Conservation (phyloP, 2,113 vertebrate species). For the Polypterus senegalus region DNA sequence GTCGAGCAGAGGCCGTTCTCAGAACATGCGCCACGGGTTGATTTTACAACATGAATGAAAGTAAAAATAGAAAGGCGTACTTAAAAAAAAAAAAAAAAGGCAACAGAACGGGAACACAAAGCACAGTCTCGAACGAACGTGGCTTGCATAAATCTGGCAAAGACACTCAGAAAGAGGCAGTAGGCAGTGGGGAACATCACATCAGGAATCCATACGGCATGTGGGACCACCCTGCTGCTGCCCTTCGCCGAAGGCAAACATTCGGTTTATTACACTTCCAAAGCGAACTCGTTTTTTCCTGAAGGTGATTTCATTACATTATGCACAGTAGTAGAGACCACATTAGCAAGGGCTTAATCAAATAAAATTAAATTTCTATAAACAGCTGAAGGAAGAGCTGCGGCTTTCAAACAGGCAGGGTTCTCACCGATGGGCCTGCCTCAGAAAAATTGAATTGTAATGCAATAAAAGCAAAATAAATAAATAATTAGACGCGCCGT, state of each 20-base stretch:
- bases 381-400: slow-evolving; percentile 48
- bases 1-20: no score
- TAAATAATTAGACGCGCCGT: no score
- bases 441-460: slow-evolving; percentile 25
- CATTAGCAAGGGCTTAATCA: slow-evolving; percentile 63
- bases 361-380: slow-evolving; percentile 53
- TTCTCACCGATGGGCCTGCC: slow-evolving; percentile 38
- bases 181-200: background rate
- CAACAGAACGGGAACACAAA: background rate
- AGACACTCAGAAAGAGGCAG: background rate
- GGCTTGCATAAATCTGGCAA: background rate
- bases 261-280: slow-evolving; percentile 8
- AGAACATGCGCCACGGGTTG: no score
- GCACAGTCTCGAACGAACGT: background rate
- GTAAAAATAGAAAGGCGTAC: background rate
- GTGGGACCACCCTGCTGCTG: slow-evolving; percentile 7
- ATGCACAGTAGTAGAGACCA: slow-evolving; percentile 54
- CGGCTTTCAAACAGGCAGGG: slow-evolving; percentile 39
- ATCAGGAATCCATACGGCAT: background rate
- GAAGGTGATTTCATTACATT: slow-evolving; percentile 65
- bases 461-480: background rate
- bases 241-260: slow-evolving; percentile 15
- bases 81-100: background rate
- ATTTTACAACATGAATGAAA: no score
- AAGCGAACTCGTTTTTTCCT: slow-evolving; percentile 60